Conservation (phyloP, 2,113 vertebrate species). For the Orientallactaga bullata region DNA sequence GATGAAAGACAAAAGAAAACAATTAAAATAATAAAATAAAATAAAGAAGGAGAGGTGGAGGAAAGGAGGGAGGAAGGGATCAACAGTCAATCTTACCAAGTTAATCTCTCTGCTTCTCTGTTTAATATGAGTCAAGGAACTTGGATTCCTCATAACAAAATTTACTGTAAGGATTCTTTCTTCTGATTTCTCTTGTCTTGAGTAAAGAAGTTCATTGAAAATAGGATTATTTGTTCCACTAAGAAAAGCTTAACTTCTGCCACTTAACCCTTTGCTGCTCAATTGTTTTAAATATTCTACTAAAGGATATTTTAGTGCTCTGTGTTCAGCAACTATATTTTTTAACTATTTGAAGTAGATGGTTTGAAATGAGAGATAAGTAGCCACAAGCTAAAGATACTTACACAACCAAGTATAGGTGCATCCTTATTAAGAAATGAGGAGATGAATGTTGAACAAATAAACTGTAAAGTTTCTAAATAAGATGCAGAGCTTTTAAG, state of each 20-base stretch:
- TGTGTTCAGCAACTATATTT: background rate
- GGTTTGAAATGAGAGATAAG: conserved; percentile 42
- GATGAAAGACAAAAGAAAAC: too few relatives aligned
- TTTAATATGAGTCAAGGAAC: background rate
- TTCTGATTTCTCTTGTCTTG: background rate
- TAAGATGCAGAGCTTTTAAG: background rate
- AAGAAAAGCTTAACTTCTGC: background rate
- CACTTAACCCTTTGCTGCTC: background rate
- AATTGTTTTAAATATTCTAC: background rate
- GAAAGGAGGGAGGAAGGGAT: background rate
- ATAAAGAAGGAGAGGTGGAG: too few relatives aligned
- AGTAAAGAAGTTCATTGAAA: background rate
- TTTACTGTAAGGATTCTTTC: background rate
- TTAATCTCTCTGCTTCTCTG: background rate
- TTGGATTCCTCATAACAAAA: background rate
- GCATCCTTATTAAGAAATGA: background rate
- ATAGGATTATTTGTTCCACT: background rate
- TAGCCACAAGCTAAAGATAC: background rate
- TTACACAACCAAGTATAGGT: background rate
- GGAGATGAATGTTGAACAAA: background rate
- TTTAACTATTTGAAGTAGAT: background rate
- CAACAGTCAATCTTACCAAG: background rate
- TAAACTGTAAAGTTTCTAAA: background rate
- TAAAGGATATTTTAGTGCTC: background rate
- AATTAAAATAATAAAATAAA: too few relatives aligned